These are phyloP conservation scores for Gymnothorax reevesii DNA, from an alignment of 2,797 vertebrate species.

Conservation along the genomic window DNA sequence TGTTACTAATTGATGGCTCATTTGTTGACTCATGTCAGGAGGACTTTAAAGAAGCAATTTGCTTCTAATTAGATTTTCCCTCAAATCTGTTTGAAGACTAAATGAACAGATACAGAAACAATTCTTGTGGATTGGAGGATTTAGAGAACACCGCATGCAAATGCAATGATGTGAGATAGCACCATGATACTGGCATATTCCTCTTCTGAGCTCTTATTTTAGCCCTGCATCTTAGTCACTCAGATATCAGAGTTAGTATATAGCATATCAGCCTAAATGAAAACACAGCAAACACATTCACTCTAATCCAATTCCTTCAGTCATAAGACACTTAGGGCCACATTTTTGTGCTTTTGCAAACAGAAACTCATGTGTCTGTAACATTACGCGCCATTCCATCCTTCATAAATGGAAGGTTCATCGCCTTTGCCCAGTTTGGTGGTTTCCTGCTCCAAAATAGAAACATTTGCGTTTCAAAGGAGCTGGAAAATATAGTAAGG, in stretches of 20 bases:
- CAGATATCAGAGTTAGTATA: not conserved
- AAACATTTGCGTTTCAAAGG: too few relatives aligned
- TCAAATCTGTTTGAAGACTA: not conserved
- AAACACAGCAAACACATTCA: not conserved
- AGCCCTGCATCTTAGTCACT: not conserved
- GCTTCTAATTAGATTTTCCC: not conserved
- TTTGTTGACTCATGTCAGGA: slow-evolving; percentile 7
- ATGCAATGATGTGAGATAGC: not conserved
- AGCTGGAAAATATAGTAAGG: too few relatives aligned
- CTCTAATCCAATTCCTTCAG: not conserved
- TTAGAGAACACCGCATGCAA: not conserved
- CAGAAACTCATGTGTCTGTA: too few relatives aligned
- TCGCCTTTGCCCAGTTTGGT: too few relatives aligned
- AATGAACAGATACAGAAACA: not conserved
- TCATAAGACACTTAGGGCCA: not conserved
- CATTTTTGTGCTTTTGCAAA: too few relatives aligned
- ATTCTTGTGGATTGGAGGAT: not conserved
- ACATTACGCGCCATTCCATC: too few relatives aligned
- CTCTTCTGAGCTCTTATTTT: not conserved
- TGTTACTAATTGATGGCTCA: not conserved
- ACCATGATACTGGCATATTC: not conserved
- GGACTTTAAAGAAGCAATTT: not conserved
- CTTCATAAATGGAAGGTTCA: too few relatives aligned
- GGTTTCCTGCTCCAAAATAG: too few relatives aligned
- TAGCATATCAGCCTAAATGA: not conserved